Conservation (phyloP, 2,797 vertebrate genomes). For the Myotis vivesi region DNA sequence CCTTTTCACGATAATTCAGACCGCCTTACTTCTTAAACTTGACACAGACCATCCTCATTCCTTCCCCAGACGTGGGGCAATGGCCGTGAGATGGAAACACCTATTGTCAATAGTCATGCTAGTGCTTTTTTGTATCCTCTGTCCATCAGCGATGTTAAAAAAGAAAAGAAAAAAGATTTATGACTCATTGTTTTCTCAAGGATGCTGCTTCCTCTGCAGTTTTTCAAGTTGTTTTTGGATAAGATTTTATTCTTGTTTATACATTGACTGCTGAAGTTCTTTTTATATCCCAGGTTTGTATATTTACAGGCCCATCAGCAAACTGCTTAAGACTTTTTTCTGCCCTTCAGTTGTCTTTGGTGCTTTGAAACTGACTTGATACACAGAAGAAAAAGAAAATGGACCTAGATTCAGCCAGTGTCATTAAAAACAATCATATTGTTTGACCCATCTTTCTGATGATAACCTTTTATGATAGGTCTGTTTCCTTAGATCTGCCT, state of each 20-base stretch:
- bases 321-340: constrained; percentile 42
- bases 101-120: constrained; percentile 20
- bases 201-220: constrained; percentile 73
- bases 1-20: constrained; percentile 60
- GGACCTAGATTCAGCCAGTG: background rate
- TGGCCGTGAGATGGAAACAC: constrained; percentile 42
- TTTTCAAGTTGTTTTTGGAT: constrained; percentile 73
- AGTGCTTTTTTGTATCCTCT: constrained; percentile 46
- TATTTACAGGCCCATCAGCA: constrained; percentile 55
- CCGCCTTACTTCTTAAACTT: background rate
- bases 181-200: constrained; percentile 79
- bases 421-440: constrained; percentile 37
- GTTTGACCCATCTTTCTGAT: constrained; percentile 39
- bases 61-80: constrained; percentile 56
- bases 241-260: constrained; percentile 72
- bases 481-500: constrained; percentile 45
- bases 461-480: constrained; percentile 21
- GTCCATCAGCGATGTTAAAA: constrained; percentile 32
- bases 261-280: constrained; percentile 64
- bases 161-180: constrained; percentile 22
- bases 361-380: constrained; percentile 37
- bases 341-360: background rate
- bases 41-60: background rate
- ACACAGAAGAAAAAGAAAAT: background rate
- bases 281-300: constrained; percentile 69